Percentiles rank a stretch among this genome's conserved stretches.
Evolutionary conservation across 2,888 invertebrate species (phyloP).

Genomic region (Hirudinaria manillensis): DNA sequence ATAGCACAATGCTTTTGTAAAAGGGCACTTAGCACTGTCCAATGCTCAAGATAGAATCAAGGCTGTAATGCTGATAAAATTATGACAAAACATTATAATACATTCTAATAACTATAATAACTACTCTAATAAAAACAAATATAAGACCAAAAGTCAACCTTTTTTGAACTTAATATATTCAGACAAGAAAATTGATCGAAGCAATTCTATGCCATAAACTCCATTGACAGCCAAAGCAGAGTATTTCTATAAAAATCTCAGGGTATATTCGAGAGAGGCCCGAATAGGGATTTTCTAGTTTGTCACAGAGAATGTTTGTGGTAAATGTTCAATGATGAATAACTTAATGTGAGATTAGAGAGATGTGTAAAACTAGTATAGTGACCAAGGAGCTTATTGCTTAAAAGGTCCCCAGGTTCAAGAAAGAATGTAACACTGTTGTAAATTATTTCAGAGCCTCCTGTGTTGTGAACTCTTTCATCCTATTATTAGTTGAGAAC

Average conservation of each 20-base stretch:
- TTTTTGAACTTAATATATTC: neutral
- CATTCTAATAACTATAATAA: too few species aligned
- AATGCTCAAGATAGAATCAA: too few species aligned
- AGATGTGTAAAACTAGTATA: neutral
- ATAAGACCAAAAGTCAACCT: neutral
- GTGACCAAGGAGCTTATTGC: neutral
- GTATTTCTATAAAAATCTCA: neutral
- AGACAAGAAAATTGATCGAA: neutral
- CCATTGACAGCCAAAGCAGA: neutral
- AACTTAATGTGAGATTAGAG: neutral
- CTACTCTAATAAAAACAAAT: too few species aligned
- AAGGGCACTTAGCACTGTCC: too few species aligned
- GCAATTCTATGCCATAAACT: neutral
- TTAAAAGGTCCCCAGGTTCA: neutral
- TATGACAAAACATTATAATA: too few species aligned
- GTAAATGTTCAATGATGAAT: neutral
- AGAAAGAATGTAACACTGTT: neutral
- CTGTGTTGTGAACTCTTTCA: neutral
- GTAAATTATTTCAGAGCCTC: neutral
- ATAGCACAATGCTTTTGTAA: too few species aligned
- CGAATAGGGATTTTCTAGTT: too few species aligned
- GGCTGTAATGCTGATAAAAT: too few species aligned
- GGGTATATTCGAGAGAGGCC: neutral
- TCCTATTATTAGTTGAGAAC: neutral
- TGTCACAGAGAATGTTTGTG: neutral